Base-by-base conservation (phyloP, 2,797 vertebrate species). In the Anguilla anguilla region DNA sequence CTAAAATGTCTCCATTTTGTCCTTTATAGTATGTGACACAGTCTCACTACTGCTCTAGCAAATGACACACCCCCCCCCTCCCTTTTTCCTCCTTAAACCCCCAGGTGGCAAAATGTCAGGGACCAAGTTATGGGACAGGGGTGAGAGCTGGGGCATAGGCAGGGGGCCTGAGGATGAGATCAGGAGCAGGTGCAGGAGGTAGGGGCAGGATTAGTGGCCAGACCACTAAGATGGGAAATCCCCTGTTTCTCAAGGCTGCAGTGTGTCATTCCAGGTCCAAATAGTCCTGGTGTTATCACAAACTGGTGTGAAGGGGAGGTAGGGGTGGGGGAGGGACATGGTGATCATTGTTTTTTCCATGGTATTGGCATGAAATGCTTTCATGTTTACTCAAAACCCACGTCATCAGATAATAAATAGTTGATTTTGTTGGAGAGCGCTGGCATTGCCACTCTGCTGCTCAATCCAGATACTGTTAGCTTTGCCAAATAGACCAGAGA, bases 401-500 rank as follows among this genome's bases (percentile, higher is more conserved):
- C 61, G 0, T 46, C 31, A 43, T 82, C 85, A 46, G 51, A 22
- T 28, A 69, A 72, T 11, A 57, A 83, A 43, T 88, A 83, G 53
- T 39, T 87, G 3, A 0, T 0, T 43, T n/a, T 77, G 25, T 25
- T 77, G 31, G 13, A 22, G 0, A 0, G 0, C 25, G 87, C 81
- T 69, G n/a, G 59, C 28, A 11, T 31, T 17, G 82, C 59, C 5
- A 0, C 77, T 39, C 5, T 67, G 10, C 49, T 5, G 43, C 46
- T 84, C 57, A 87, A 46, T 83, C 83, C 84, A 86, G n/a, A 83
- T 43, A 85, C 59, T n/a, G 15, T 90, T 88, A 89, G 67, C 83
- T 90, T 89, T 90, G 57, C 72, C 72, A 77, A 77, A 77, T 39
- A 86, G 89, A 81, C 74, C 88, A 55, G 85, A 83, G 69, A 35